Conservation (phyloP, 2,797 vertebrate species). For the Alfaro cultratus region DNA sequence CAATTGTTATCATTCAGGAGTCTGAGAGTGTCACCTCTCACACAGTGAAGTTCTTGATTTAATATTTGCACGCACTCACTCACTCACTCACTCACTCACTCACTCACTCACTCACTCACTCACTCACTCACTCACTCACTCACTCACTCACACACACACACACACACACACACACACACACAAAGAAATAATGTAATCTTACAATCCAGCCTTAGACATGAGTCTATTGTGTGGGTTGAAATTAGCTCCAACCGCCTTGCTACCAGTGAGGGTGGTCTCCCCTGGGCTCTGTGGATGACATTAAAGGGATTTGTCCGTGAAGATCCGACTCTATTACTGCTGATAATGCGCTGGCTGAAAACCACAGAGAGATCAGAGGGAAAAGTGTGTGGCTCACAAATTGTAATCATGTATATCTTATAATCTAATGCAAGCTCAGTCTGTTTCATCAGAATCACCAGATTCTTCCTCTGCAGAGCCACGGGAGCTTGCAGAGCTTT, state of each 20-base stretch:
- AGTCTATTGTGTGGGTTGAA: conserved; percentile 81
- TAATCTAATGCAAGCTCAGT: conserved; percentile 58
- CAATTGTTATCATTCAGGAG: conserved; percentile 74
- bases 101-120: conserved; percentile 25
- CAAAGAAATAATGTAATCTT: conserved; percentile 63
- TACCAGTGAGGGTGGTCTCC: conserved; percentile 81
- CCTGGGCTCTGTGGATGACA: conserved; percentile 72
- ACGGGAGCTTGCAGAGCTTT: conserved; percentile 1
- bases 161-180: conserved; percentile 24
- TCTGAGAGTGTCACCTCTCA: conserved; percentile 73
- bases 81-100: conserved; percentile 6
- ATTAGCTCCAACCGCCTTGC: conserved; percentile 76
- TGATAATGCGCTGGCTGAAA: conserved; percentile 71
- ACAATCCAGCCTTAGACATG: conserved; percentile 69
- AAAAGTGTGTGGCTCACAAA: conserved; percentile 53
- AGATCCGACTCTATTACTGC: conserved; percentile 75
- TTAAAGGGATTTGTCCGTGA: conserved; percentile 79
- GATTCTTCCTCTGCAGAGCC: conserved; percentile 21
- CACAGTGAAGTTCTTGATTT: conserved; percentile 52
- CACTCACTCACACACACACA: conserved; percentile 23
- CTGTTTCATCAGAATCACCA: conserved; percentile 44
- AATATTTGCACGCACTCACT: conserved; percentile 27
- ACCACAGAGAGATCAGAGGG: conserved; percentile 66
- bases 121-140: not conserved
- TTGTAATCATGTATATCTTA: conserved; percentile 68